phyloP scores from a whole-genome alignment of 2,797 vertebrate genomes.

The Pteronotus mesoamericanus region DNA sequence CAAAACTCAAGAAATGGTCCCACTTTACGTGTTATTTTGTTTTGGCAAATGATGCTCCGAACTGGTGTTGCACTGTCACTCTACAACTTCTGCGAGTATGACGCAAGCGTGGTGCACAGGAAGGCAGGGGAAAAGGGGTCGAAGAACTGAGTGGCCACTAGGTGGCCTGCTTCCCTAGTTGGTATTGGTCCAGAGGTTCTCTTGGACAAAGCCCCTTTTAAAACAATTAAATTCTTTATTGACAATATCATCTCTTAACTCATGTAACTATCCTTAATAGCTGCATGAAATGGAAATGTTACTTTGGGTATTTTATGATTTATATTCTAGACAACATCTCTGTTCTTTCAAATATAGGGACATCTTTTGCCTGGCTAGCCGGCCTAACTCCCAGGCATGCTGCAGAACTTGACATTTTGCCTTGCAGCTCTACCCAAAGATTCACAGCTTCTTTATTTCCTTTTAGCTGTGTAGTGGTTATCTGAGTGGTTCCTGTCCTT shows the following conservation, averaged over 20 bases:
- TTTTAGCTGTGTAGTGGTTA: background rate
- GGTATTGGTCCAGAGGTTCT: background rate
- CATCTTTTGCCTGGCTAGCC: background rate
- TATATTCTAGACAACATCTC: background rate
- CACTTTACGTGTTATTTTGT: background rate
- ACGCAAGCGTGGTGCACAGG: fast-evolving
- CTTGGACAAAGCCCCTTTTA: background rate
- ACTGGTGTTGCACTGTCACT: background rate
- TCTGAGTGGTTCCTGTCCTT: background rate
- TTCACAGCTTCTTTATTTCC: background rate
- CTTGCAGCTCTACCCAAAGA: background rate
- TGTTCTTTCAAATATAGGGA: background rate
- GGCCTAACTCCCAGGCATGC: background rate
- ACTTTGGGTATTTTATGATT: background rate
- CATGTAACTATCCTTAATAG: background rate
- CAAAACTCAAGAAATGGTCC: background rate
- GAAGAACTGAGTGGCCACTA: constrained; percentile 32
- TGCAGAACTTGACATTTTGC: background rate
- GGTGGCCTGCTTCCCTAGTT: background rate
- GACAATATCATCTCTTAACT: background rate
- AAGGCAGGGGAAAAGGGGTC: background rate
- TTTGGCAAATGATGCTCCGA: background rate
- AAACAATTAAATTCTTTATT: background rate
- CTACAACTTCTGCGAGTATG: background rate
- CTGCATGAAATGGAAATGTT: background rate